Evolutionary conservation across 2,113 vertebrate genomes (phyloP).

Genomic region (Puntigrus tetrazona): DNA sequence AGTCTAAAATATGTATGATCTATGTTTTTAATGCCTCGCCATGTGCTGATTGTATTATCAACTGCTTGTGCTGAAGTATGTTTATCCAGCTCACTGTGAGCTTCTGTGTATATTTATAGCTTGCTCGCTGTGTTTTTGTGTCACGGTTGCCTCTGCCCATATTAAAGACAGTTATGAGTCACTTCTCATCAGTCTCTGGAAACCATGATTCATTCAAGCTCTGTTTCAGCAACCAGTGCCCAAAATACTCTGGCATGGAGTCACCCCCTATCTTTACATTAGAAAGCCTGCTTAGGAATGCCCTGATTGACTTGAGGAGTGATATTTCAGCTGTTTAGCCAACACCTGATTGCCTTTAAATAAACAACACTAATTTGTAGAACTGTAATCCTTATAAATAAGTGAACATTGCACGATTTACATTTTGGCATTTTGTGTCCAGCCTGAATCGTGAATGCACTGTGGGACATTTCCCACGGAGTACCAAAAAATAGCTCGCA

Average conservation of each 20-base stretch:
- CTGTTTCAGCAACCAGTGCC: slow-evolving; percentile 21
- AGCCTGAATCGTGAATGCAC: slow-evolving; percentile 3
- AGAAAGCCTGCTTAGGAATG: slow-evolving; percentile 16
- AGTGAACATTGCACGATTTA: neutral
- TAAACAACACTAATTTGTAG: neutral
- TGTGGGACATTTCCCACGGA: slow-evolving; percentile 35
- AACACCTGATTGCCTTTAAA: neutral
- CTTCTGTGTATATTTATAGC: slow-evolving; percentile 29
- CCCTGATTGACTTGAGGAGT: slow-evolving; percentile 7
- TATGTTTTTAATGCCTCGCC: neutral
- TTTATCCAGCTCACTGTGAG: slow-evolving; percentile 7
- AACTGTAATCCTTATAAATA: neutral
- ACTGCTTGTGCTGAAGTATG: slow-evolving; percentile 20
- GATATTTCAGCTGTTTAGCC: neutral
- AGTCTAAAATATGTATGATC: slow-evolving; percentile 1
- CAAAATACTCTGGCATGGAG: slow-evolving; percentile 44
- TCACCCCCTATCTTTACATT: slow-evolving; percentile 6
- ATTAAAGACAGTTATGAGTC: slow-evolving; percentile 43
- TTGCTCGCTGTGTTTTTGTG: slow-evolving; percentile 35
- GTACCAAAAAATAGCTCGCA: slow-evolving; percentile 30
- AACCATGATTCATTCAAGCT: slow-evolving; percentile 47
- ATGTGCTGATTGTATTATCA: slow-evolving; percentile 13
- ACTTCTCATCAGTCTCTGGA: slow-evolving; percentile 42
- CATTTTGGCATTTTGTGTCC: neutral
- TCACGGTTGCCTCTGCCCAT: slow-evolving; percentile 34